Evolutionary conservation across 2,888 invertebrate genomes (phyloP).

Genomic region (Tortrix viridana): DNA sequence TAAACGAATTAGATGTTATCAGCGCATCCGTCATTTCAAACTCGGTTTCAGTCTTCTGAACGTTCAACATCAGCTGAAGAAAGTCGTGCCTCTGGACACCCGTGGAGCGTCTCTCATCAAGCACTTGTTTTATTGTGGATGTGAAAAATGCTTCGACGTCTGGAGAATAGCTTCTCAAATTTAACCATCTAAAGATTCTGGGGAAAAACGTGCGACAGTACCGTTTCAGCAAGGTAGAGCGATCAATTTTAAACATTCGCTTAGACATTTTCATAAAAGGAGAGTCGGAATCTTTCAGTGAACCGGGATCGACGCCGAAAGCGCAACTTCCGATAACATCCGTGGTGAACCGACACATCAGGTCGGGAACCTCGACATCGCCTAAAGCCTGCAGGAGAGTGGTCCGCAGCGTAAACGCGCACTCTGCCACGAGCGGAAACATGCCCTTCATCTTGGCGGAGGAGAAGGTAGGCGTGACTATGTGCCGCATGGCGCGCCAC

Average conservation of each 20-base stretch:
- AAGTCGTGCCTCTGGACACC: conserved; percentile 70
- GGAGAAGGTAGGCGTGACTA: conserved; percentile 77
- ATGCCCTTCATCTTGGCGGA: conserved; percentile 80
- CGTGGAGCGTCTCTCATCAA: conserved; percentile 64
- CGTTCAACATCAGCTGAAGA: conserved; percentile 77
- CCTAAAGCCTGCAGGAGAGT: conserved; percentile 54
- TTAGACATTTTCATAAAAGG: conserved; percentile 76
- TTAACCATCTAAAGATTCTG: conserved; percentile 70
- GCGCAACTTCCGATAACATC: conserved; percentile 80
- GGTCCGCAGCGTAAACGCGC: conserved; percentile 63
- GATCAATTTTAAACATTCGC: conserved; percentile 74
- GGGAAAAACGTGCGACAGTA: conserved; percentile 76
- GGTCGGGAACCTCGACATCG: conserved; percentile 66
- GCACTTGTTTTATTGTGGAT: conserved; percentile 70
- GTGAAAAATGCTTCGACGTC: conserved; percentile 75
- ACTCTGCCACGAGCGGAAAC: conserved; percentile 75
- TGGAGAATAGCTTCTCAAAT: conserved; percentile 70
- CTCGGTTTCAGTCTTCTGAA: conserved; percentile 64
- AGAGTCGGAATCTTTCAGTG: conserved; percentile 67
- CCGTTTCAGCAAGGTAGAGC: conserved; percentile 67
- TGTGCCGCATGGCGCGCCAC: conserved; percentile 77
- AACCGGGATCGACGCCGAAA: conserved; percentile 74
- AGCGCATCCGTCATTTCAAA: conserved; percentile 76
- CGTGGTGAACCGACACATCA: conserved; percentile 74
- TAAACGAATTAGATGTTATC: conserved; percentile 79